These are phyloP conservation scores for Reticulitermes speratus DNA, from an alignment of 1,140 invertebrate species.

Conservation along the genomic window DNA sequence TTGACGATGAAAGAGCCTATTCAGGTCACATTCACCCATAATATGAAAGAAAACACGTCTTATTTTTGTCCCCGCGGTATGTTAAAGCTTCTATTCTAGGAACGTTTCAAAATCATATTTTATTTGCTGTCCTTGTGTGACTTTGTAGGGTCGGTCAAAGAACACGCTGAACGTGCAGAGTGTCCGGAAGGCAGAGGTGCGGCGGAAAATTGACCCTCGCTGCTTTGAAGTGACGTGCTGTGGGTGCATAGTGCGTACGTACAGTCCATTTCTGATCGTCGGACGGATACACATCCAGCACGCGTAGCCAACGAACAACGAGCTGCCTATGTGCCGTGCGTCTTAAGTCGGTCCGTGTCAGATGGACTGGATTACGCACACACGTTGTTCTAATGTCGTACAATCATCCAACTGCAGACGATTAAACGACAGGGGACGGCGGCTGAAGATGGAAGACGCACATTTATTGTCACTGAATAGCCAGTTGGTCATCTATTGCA, in stretches of 20 bases:
- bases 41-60: too few species aligned
- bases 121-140: slow-evolving; percentile 14
- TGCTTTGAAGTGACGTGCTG: not conserved
- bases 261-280: not conserved
- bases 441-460: too few species aligned
- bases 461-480: too few species aligned
- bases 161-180: not conserved
- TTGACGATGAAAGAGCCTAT: too few species aligned
- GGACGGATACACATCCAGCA: not conserved
- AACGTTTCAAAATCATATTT: not conserved
- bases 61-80: too few species aligned
- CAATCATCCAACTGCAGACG: too few species aligned
- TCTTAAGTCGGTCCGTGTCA: not conserved
- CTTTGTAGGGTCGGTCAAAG: not conserved
- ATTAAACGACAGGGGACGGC: too few species aligned
- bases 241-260: not conserved
- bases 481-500: too few species aligned
- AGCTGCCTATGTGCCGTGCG: not conserved
- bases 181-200: not conserved
- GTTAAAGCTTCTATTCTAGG: not conserved
- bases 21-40: too few species aligned
- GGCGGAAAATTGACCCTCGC: not conserved
- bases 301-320: not conserved
- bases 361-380: too few species aligned
- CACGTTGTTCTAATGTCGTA: too few species aligned